Conservation (phyloP, 2,797 vertebrate genomes). For the Myioborus melanocephalus region DNA sequence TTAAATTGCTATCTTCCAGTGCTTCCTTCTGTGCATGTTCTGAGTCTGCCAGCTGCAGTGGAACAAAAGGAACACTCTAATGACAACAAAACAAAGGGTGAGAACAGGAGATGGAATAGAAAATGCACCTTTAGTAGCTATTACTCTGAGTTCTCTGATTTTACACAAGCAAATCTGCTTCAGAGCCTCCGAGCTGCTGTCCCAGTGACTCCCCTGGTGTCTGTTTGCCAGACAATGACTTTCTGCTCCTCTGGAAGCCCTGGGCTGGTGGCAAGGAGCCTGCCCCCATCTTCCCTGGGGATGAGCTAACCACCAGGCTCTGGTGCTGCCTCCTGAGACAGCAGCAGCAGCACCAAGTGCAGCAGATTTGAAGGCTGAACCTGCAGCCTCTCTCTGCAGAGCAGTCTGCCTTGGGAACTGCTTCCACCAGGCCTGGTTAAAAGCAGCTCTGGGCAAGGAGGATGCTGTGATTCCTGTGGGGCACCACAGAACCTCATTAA, state of each 20-base stretch:
- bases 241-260: background rate
- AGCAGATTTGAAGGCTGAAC: background rate
- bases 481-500: background rate
- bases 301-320: background rate
- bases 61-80: background rate
- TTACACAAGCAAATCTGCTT: background rate
- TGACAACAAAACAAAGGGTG: background rate
- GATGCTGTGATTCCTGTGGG: background rate
- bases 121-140: rapidly evolving
- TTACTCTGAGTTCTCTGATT: background rate
- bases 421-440: background rate
- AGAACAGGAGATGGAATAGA: background rate
- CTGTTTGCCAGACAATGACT: background rate
- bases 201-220: background rate
- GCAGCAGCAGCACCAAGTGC: background rate
- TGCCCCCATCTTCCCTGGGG: background rate
- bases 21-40: background rate
- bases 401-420: background rate
- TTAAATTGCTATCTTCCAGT: background rate
- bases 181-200: background rate
- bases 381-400: background rate
- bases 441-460: background rate
- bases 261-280: background rate
- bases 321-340: background rate
- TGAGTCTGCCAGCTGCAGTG: background rate